phyloP scores from a whole-genome alignment of 30 jellyfish, hydroid and myxozoan genomes.

The Cassiopea xamachana region DNA sequence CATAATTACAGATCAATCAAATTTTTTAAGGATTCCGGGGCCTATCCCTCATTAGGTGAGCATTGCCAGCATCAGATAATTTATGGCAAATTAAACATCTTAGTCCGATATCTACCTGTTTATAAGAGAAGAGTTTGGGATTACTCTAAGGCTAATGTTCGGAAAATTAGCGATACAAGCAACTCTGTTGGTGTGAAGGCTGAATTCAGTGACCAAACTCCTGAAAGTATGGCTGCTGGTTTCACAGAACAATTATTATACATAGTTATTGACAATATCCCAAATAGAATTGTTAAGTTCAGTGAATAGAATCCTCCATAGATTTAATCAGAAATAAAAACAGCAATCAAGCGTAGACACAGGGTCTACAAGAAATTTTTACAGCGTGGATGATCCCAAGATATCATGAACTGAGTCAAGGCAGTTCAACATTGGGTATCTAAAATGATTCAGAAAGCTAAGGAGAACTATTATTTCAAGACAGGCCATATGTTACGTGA shows the following conservation, averaged over 20 bases:
- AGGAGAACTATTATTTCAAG: constrained; percentile 3
- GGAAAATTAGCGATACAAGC: neutral
- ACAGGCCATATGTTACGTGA: constrained; percentile 14
- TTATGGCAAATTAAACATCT: neutral
- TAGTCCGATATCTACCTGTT: constrained; percentile 15
- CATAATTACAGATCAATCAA: neutral
- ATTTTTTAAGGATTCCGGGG: neutral
- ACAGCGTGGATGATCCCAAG: no score
- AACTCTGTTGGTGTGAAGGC: neutral
- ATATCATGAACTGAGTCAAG: no score
- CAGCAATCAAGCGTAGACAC: no score
- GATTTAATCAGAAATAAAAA: no score
- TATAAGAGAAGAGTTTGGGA: constrained; percentile 20
- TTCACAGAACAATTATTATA: neutral
- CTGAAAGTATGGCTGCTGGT: neutral
- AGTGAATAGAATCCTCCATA: no score
- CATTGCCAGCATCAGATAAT: constrained; percentile 38
- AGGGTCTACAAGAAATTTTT: no score
- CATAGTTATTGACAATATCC: no score
- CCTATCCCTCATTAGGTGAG: constrained; percentile 15
- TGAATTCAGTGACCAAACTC: neutral
- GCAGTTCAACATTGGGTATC: no score
- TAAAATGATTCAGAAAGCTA: constrained; percentile 36
- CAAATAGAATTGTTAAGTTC: no score
- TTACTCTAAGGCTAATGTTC: neutral